These are phyloP conservation scores for Camponotus pennsylvanicus DNA, from an alignment of 1,140 invertebrate genomes.

Conservation along the genomic window DNA sequence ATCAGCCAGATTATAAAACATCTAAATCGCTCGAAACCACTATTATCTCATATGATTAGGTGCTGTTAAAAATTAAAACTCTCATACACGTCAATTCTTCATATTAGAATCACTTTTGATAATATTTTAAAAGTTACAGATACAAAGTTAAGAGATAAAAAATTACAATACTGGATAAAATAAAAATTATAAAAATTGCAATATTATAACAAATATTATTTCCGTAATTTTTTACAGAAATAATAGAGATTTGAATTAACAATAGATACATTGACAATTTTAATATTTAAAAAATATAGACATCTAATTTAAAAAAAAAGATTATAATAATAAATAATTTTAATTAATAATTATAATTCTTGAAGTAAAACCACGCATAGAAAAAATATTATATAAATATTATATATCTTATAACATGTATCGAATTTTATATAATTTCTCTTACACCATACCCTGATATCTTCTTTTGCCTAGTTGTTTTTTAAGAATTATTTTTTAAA, in stretches of 20 bases:
- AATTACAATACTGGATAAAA: neutral
- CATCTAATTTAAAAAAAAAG: neutral
- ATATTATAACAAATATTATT: neutral
- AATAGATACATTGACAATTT: neutral
- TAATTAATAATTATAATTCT: neutral
- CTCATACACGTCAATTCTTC: slow-evolving; percentile 6
- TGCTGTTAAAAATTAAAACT: slow-evolving; percentile 2
- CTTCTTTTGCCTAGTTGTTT: neutral
- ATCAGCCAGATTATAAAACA: slow-evolving; percentile 42
- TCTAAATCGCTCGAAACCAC: neutral
- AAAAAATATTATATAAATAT: neutral
- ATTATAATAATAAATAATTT: neutral
- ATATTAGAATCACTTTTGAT: neutral
- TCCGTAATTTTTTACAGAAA: neutral
- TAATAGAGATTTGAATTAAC: neutral
- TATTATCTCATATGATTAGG: slow-evolving; percentile 28
- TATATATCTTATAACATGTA: too few relatives aligned
- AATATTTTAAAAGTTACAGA: too few relatives aligned
- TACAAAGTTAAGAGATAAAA: neutral
- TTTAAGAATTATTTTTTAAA: neutral
- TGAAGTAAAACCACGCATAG: neutral
- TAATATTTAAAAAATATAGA: neutral
- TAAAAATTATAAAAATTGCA: neutral
- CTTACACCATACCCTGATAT: neutral
- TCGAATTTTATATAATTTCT: neutral